Percentiles rank a stretch among this genome's conserved stretches.
Conservation (phyloP, 2,888 invertebrate genomes). For the Sialis fuliginosa region DNA sequence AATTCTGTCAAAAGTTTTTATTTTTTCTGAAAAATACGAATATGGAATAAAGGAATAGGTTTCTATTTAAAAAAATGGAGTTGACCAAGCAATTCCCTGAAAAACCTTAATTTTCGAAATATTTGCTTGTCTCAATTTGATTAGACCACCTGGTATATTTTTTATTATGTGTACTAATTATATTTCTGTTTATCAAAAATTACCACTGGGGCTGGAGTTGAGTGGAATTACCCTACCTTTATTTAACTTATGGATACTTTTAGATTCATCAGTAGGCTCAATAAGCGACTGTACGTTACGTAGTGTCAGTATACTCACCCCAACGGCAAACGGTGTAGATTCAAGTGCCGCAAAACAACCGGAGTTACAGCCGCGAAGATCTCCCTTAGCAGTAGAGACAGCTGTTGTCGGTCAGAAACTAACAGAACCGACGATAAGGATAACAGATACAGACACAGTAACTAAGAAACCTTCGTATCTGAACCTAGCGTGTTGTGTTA, state of each 20-base stretch:
- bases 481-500: conserved; percentile 76
- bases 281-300: conserved; percentile 28
- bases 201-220: too few species aligned
- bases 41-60: too few species aligned
- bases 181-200: too few species aligned
- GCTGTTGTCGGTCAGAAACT: neutral
- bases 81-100: too few species aligned
- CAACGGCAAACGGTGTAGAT: conserved; percentile 9
- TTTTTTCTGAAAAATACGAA: too few species aligned
- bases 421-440: conserved; percentile 2
- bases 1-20: too few species aligned
- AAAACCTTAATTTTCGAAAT: too few species aligned
- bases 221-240: too few species aligned
- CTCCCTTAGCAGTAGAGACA: neutral
- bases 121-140: too few species aligned
- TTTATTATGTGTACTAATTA: too few species aligned
- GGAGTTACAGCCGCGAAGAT: neutral
- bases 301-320: conserved; percentile 25
- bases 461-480: conserved; percentile 70
- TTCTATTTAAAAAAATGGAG: too few species aligned
- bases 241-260: conserved; percentile 12
- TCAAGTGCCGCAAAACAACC: neutral
- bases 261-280: conserved; percentile 30
- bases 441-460: neutral
- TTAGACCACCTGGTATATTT: too few species aligned